Base-by-base conservation (phyloP, 2,797 vertebrate genomes). In the Pogoniulus pusillus region DNA sequence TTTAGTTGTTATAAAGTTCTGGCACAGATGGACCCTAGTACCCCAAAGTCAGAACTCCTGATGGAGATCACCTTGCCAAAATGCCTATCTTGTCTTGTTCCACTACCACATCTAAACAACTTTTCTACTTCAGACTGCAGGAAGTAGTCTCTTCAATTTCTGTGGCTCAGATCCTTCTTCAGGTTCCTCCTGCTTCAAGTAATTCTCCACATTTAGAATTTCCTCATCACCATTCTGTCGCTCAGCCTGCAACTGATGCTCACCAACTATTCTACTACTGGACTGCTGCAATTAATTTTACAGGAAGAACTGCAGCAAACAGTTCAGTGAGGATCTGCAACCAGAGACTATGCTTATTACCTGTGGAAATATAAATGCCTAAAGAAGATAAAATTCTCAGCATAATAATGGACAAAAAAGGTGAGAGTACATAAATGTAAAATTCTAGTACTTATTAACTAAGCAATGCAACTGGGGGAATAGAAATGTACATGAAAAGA, bases 401-500 rank as follows among this genome's bases (percentile, higher is more conserved):
- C 75, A 84, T 64, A 76, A 82, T 93, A 94, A 90, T 73, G 63
- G n/a, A n/a, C 94, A 95, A 71, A 47, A 96, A 97, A 95, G 79
- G 84, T 85, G 74, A 87, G 66, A 93, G 91, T 94, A 90, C 59
- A 84, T 74, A 66, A 91, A 95, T 95, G 96, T 95, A 88, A 96
- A 95, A 96, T 92, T 95, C 85, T 63, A 93, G 74, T 80, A 89
- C 88, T 90, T 94, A 95, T 94, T 95, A 97, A 90, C 79, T 87
- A 96, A 96, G 96, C 87, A 94, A 86, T 95, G 62, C 64, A 91
- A 96, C 73, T 85, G 70, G 17, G 79, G 58, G 74, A 96, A 91
- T 82, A 51, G 63, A 95, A 96, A 97, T 97, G 95, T 94, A 94
- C 54, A 80, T 91, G 64, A 90, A 96, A 95, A 96, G 80, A 96